phyloP scores from a whole-genome alignment of 2,797 vertebrate species.

The Varecia variegata region DNA sequence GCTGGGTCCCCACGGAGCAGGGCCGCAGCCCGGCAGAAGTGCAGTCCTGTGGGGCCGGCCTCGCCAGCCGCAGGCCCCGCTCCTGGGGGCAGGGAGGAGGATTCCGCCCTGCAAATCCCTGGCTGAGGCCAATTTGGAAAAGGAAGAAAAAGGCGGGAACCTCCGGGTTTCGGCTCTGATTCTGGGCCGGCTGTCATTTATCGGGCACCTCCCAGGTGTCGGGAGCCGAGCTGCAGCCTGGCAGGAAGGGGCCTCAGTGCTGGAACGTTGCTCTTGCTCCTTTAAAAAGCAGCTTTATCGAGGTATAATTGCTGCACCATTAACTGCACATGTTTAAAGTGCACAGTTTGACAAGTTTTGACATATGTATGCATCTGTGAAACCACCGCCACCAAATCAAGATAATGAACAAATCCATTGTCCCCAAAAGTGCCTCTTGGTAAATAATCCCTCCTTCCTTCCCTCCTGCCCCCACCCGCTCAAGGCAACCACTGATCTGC shows the following conservation, averaged over 20 bases:
- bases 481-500: background rate
- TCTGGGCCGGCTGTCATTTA: background rate
- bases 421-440: background rate
- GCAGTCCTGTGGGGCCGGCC: background rate
- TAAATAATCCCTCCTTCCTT: background rate
- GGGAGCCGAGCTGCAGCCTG: background rate
- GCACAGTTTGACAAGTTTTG: background rate
- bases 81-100: background rate
- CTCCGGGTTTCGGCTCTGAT: background rate
- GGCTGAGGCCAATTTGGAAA: background rate
- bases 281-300: background rate
- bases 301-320: background rate
- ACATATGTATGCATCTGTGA: background rate
- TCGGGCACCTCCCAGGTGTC: background rate
- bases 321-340: background rate
- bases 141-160: background rate
- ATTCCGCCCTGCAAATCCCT: accelerated
- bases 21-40: background rate
- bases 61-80: accelerated
- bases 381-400: background rate
- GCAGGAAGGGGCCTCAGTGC: background rate
- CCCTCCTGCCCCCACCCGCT: background rate
- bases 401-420: background rate
- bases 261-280: background rate
- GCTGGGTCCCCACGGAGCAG: too few species aligned